phyloP scores from a whole-genome alignment of 2,113 vertebrate genomes.

The Cyanocitta stelleri region DNA sequence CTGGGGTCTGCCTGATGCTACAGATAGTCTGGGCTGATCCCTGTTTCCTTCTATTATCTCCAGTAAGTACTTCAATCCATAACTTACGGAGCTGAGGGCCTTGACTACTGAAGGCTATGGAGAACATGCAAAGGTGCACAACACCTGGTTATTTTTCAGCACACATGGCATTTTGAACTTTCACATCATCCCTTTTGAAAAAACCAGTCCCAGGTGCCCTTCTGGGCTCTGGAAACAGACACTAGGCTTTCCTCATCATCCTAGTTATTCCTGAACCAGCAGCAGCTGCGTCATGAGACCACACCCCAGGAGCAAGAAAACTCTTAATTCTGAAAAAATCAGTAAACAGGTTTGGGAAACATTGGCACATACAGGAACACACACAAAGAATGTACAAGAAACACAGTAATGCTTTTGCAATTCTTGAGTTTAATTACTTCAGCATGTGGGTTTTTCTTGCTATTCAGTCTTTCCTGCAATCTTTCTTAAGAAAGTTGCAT shows the following conservation, averaged over 20 bases:
- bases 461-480: background rate
- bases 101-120: background rate
- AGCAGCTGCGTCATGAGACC: background rate
- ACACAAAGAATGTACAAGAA: background rate
- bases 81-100: background rate
- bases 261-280: background rate
- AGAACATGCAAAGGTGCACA: background rate
- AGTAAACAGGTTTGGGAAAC: background rate
- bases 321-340: background rate
- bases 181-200: background rate
- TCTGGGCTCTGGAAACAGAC: background rate
- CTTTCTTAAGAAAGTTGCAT: background rate
- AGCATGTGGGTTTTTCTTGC: background rate
- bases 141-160: background rate
- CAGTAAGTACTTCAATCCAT: background rate
- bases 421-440: conserved; percentile 40
- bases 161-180: background rate
- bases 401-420: background rate
- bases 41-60: background rate
- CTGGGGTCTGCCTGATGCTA: background rate
- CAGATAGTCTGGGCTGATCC: background rate
- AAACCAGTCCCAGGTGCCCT: background rate
- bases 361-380: background rate
- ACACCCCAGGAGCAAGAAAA: accelerated
- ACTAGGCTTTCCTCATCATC: too few relatives aligned